Evolutionary conservation across 2,113 vertebrate species (phyloP).

Genomic region (Cyrtonyx montezumae): DNA sequence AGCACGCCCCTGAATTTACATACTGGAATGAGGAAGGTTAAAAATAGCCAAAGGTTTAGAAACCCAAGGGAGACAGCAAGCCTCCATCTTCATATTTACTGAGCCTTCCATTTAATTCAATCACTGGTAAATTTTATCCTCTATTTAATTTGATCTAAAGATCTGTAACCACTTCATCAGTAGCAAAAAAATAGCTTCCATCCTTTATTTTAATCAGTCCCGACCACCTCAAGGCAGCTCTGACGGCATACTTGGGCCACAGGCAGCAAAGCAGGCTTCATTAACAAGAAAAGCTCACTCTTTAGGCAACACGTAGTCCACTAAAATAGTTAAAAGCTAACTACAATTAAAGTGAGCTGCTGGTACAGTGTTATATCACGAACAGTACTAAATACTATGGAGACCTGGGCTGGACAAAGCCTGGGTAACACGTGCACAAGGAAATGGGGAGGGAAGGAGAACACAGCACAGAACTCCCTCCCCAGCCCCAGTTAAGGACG

Average conservation of each 20-base stretch:
- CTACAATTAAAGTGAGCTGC: background rate
- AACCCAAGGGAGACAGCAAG: conserved; percentile 6
- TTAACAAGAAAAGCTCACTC: background rate
- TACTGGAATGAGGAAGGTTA: background rate
- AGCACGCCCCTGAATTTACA: background rate
- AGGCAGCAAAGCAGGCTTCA: background rate
- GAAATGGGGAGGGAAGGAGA: background rate
- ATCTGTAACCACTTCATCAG: conserved; percentile 31
- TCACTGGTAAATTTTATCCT: conserved; percentile 42
- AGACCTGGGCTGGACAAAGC: background rate
- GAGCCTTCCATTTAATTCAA: conserved; percentile 14
- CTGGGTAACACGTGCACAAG: fast-evolving
- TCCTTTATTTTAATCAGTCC: background rate
- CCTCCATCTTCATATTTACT: background rate
- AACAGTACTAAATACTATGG: background rate
- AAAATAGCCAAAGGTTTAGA: conserved; percentile 25
- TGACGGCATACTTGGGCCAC: background rate
- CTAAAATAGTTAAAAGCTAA: background rate
- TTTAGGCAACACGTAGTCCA: background rate
- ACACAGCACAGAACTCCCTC: fast-evolving
- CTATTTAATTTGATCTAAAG: conserved; percentile 47
- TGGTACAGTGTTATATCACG: fast-evolving
- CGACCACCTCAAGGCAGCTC: conserved; percentile 5
- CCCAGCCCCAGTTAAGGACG: background rate
- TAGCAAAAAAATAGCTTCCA: background rate